These are phyloP conservation scores for Actias luna DNA, from an alignment of 2,888 invertebrate genomes.

Conservation along the genomic window DNA sequence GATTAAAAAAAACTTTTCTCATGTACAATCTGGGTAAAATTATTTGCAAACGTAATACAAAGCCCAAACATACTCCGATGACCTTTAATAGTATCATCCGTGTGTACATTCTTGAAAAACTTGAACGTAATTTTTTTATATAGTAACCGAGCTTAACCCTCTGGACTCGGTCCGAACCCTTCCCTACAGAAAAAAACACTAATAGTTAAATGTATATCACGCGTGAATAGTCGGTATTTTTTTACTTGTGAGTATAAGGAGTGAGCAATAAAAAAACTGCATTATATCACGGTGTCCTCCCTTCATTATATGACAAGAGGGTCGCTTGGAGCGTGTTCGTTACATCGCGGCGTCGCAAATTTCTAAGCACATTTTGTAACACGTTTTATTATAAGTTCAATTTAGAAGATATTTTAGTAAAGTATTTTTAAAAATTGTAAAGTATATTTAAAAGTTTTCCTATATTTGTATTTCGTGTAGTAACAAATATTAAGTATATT, in stretches of 20 bases:
- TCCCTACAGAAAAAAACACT: conserved; percentile 68
- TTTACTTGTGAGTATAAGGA: conserved; percentile 78
- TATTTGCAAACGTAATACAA: conserved; percentile 24
- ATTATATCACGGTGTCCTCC: conserved; percentile 79
- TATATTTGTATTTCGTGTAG: too few relatives aligned
- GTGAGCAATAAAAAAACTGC: conserved; percentile 80
- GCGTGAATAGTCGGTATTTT: conserved; percentile 64
- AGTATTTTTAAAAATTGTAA: too few relatives aligned
- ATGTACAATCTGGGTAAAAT: conserved; percentile 24
- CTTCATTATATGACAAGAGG: conserved; percentile 74
- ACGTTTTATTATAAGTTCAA: neutral
- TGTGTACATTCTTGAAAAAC: conserved; percentile 58
- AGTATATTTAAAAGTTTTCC: too few relatives aligned
- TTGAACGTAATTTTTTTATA: conserved; percentile 75
- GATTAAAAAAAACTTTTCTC: neutral
- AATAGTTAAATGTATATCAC: conserved; percentile 78
- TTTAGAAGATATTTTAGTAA: neutral
- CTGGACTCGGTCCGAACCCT: conserved; percentile 67
- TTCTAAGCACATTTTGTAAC: conserved; percentile 20
- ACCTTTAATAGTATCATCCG: conserved; percentile 52
- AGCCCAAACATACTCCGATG: conserved; percentile 46
- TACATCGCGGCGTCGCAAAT: conserved; percentile 28
- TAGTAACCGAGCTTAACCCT: conserved; percentile 62
- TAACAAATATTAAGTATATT: too few relatives aligned
- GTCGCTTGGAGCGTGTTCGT: conserved; percentile 54